Base-by-base conservation (phyloP, 2,888 invertebrate genomes). In the Adelognathus sp. region DNA sequence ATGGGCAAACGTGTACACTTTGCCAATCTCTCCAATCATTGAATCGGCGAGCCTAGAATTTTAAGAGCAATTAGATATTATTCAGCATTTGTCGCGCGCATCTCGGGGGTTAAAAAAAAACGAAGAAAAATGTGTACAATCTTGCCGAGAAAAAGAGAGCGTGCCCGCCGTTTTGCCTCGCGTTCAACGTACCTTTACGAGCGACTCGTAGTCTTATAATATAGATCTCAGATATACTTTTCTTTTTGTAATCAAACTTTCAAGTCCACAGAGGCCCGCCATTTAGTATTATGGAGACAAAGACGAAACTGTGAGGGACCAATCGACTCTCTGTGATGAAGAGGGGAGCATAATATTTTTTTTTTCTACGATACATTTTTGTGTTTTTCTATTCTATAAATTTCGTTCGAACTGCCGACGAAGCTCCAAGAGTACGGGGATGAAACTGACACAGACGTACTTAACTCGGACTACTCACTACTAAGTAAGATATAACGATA, bases 1-100 rank as follows among this genome's bases (percentile, higher is more conserved):
- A 90, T 92, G 74, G 86, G 88, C 63, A 90, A 92, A 66, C 91
- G 91, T 82, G 91, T 91, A 72, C 91, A 91, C 78, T 91, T 91
- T 61, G 87, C 88, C 18, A 87, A 87, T 72, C 74, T 81, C 11
- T 82, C 84, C 3, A 85, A 86, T 60, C 84, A 87, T 71, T 86
- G 75, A 88, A 50, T 14, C 54, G 33, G 39, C 9, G 50, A 18
- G 16, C 18, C 33, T 18, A 50, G 41, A 7, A n/a, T 3, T 54
- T 44, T 24, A 24, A 56, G 24, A 18, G 33, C 18, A 27, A 54
- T 16, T 61, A 27, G 7, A 64, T 21, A 64, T 39, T 4, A 36
- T 29, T 11, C 16, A 54, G 39, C 46, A 50, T 52, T 39, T 50
- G 44, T 9, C 14, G 5, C 14, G 14, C 11, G 11, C n/a, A 24